Evolutionary conservation across 1,140 invertebrate genomes (phyloP).

Genomic region (Zaprionus inermis): DNA sequence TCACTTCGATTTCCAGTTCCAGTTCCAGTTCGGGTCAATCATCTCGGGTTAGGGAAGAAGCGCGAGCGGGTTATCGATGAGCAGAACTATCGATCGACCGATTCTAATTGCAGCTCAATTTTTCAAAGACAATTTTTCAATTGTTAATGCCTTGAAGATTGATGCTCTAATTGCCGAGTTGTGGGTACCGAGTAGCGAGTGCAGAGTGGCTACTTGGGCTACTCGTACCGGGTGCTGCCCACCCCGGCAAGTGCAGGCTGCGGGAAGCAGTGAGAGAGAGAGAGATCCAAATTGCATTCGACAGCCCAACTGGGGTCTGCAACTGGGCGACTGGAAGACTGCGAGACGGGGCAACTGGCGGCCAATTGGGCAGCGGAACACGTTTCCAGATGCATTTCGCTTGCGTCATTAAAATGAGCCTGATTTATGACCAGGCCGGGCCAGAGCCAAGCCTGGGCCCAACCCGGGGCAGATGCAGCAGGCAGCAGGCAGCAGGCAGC

Average conservation of each 20-base stretch:
- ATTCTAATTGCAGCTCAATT: constrained; percentile 77
- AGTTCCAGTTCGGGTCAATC: background rate
- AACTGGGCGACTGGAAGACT: constrained; percentile 28
- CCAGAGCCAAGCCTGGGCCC: too few species aligned
- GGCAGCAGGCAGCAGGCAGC: background rate
- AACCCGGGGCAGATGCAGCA: constrained; percentile 26
- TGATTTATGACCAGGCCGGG: constrained; percentile 68
- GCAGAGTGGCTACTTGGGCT: background rate
- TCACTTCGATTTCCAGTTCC: background rate
- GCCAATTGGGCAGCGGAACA: constrained; percentile 67
- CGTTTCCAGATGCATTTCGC: constrained; percentile 78
- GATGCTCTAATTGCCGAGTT: constrained; percentile 70
- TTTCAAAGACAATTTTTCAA: constrained; percentile 78
- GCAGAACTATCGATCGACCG: constrained; percentile 43
- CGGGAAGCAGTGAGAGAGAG: background rate
- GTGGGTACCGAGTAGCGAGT: background rate
- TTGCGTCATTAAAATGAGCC: constrained; percentile 81
- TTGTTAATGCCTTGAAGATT: constrained; percentile 79
- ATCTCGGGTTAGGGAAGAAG: too few species aligned
- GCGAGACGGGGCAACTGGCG: too few species aligned
- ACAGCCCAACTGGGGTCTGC: constrained; percentile 25
- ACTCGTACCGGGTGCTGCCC: background rate
- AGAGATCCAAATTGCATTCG: constrained; percentile 64
- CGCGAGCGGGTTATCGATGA: too few species aligned
- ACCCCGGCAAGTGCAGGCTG: constrained; percentile 52